Percentiles rank a stretch among this genome's conserved stretches.
phyloP scores from a whole-genome alignment of 2,113 vertebrate species.

The Semnornis frantzii region DNA sequence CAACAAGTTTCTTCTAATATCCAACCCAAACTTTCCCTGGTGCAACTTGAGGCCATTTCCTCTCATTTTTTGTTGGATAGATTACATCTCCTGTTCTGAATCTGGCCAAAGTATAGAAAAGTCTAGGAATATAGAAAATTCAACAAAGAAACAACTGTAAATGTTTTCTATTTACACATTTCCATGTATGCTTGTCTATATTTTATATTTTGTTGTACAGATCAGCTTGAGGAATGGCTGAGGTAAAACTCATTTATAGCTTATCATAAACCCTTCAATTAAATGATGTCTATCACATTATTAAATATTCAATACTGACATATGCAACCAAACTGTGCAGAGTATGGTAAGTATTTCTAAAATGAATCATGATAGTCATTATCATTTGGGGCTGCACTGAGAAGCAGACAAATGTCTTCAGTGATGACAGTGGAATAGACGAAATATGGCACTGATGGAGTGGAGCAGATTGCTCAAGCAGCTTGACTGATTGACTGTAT shows the following conservation, averaged over 20 bases:
- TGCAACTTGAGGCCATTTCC: too few relatives aligned
- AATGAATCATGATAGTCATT: background rate
- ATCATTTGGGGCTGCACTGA: background rate
- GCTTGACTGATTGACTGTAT: conserved; percentile 20
- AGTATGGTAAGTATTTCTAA: background rate
- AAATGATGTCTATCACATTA: background rate
- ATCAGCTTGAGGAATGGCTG: background rate
- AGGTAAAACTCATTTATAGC: background rate
- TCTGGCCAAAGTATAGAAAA: background rate
- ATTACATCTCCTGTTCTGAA: background rate
- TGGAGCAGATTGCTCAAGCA: conserved; percentile 44
- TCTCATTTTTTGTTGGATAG: background rate
- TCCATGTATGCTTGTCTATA: background rate
- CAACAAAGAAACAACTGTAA: background rate
- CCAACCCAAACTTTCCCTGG: too few relatives aligned
- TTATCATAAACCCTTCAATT: background rate
- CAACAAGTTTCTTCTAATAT: too few relatives aligned
- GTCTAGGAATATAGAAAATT: background rate
- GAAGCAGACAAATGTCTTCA: background rate
- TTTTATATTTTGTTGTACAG: background rate
- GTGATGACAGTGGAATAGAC: background rate
- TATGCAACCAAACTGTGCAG: background rate
- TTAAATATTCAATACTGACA: background rate
- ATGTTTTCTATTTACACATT: background rate
- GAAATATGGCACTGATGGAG: conserved; percentile 25